Conservation (phyloP, 1,140 invertebrate genomes). For the Rhyacophila brunnea region DNA sequence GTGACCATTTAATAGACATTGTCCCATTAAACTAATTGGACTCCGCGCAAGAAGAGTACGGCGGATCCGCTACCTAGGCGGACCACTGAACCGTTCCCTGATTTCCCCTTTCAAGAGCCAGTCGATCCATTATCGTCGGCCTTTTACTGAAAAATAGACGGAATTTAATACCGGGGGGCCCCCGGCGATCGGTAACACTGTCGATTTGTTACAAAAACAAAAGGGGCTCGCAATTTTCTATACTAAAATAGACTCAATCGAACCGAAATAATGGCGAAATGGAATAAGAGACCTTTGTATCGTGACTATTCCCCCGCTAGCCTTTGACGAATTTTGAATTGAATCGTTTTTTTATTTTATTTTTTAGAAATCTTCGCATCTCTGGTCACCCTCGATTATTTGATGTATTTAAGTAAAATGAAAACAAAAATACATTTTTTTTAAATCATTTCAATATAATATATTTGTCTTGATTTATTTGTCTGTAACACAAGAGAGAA, state of each 20-base stretch:
- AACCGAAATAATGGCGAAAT: slow-evolving; percentile 33
- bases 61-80: slow-evolving; percentile 6
- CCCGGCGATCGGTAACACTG: slow-evolving; percentile 32
- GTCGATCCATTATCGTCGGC: slow-evolving; percentile 27
- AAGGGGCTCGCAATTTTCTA: slow-evolving; percentile 25
- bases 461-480: too few species aligned
- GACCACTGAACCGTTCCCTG: slow-evolving; percentile 12
- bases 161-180: slow-evolving; percentile 34
- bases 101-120: slow-evolving; percentile 19
- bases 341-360: too few species aligned
- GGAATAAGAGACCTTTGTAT: background rate
- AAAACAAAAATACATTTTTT: too few species aligned
- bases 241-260: slow-evolving; percentile 19
- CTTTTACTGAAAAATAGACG: slow-evolving; percentile 35
- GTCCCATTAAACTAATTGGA: slow-evolving; percentile 36
- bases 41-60: background rate
- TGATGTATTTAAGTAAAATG: too few species aligned
- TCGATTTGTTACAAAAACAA: slow-evolving; percentile 36
- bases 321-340: too few species aligned
- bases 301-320: too few species aligned
- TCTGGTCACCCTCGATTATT: too few species aligned
- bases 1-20: slow-evolving; percentile 34
- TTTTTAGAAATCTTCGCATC: too few species aligned
- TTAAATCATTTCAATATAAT: too few species aligned
- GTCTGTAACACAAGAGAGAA: too few species aligned